Evolutionary conservation across 2,113 vertebrate species (phyloP).

Genomic region (Trinectes maculatus): DNA sequence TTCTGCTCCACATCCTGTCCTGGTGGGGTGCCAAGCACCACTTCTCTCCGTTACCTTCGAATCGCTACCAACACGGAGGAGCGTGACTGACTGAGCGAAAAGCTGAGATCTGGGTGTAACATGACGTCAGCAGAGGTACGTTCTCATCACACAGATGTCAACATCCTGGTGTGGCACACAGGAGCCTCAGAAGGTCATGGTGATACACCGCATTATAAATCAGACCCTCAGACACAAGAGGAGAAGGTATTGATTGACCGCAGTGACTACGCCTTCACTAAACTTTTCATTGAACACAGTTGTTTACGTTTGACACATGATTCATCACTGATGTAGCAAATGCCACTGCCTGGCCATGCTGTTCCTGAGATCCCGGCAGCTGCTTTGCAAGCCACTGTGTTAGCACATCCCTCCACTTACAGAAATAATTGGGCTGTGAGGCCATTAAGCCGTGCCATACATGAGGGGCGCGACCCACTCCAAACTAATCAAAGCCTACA

Average conservation of each 20-base stretch:
- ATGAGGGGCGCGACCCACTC: conserved; percentile 29
- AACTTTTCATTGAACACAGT: conserved; percentile 58
- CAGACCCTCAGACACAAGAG: conserved; percentile 26
- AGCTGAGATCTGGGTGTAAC: conserved; percentile 17
- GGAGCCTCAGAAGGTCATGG: conserved; percentile 12
- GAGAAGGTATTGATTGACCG: conserved; percentile 44
- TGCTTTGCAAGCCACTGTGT: background rate
- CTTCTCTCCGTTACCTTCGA: background rate
- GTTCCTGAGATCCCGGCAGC: background rate
- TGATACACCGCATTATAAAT: conserved; percentile 60
- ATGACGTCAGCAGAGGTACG: conserved; percentile 18
- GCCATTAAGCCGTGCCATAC: background rate
- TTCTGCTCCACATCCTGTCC: conserved; percentile 64
- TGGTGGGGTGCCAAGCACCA: conserved; percentile 60
- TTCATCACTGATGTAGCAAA: conserved; percentile 65
- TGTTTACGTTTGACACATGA: conserved; percentile 45
- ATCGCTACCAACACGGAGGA: conserved; percentile 14
- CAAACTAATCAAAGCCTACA: conserved; percentile 38
- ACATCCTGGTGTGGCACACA: background rate
- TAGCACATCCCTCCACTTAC: background rate
- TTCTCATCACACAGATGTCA: conserved; percentile 1
- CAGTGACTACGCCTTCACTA: conserved; percentile 18
- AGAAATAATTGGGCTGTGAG: conserved; percentile 10
- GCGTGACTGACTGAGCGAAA: conserved; percentile 49
- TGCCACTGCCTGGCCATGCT: conserved; percentile 27